Base-by-base conservation (phyloP, 1,140 invertebrate species). In the Drosophila melanica region DNA sequence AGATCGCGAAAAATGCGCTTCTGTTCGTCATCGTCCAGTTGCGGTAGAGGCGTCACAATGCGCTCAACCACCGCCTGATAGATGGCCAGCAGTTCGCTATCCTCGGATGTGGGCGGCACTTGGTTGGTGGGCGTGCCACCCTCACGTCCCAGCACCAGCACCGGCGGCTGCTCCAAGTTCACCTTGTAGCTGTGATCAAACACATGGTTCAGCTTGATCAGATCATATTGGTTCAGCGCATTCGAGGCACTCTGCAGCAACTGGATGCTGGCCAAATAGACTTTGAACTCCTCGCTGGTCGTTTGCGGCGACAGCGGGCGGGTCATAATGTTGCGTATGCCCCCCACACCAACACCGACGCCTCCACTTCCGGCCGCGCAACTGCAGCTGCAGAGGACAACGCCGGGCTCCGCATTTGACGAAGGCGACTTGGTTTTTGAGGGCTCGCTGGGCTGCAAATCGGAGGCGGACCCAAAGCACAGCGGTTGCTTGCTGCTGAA, bases 1-100 rank as follows among this genome's bases (percentile, higher is more conserved):
- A 98, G 90, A 81, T 95, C 95, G 23, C 95, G 93, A 53, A 98
- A 93, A 73, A 97, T 94, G 45, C 93, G 93, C 67, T 96, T 94
- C 77, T 96, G 93, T 68, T 94, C 94, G 63, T 93, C 92, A 9
- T 82, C 89, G 30, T 82, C 75, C 33, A 80, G 62, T 9, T 75
- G 66, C 0, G 85, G 75, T 18, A 77, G 9, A 0, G 81, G 45
- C 10, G 79, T 78, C 5, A 71, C 63, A 11, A 90, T 90, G 7
- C 77, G 62, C 8, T 79, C 54, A 0, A 91, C 84, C 16, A 90
- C 81, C 4, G 66, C 14, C 44, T 82, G 65, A 44, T 91, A 91
- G 14, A 75, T 68, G 35, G 79, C 70, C 5, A 79, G 39, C 23
- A 91, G 53, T 66, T 91, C 90, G 18, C 84, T 87, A 27, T 90